Evolutionary conservation across 2,113 vertebrate species (phyloP), one percentile per base, ranked within the genome.

Genomic region (Deroptyus accipitrinus): DNA sequence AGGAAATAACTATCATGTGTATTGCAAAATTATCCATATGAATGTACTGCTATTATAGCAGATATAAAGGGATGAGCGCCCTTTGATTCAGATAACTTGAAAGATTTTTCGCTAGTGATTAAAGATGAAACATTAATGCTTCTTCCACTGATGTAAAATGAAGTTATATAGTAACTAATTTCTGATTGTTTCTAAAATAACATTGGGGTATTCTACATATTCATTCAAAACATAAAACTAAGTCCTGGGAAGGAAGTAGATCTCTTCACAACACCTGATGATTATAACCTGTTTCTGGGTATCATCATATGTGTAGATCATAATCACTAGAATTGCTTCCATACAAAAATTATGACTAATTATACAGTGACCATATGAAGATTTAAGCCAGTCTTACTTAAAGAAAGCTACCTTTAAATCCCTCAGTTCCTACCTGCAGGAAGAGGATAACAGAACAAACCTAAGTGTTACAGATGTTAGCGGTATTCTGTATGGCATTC

Each of bases 1-100:
- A 94, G 82, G 83, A 70, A 87, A 81, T 67, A 95, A 78, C 27
- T 41, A 79, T 49, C 55, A 68, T 7, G 1, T 13, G 49, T 11
- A 87, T 66, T 92, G 90, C 90, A 87, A 94, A 95, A 81, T 88
- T 62, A 87, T 48, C 87, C 77, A 46, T 59, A 46, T 41, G 63
- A 93, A 67, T 61, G 64, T 39, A n/a, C 7, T 0, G 2, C 74
- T 94, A 69, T 88, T 86, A 86, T 20, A 68, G 88, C 83, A 48
- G 51, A 81, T 17, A 91, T 13, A 77, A 92, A 94, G 20, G 11
- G 73, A 66, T 22, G 64, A 17, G 37, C 8, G 78, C 72, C 49
- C 68, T 95, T 94, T 88, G 88, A 94, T 88, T 90, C 42, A 69
- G 39, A 84, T 42, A 74, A 68, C 62, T 73, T 51, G 24, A 82